Evolutionary conservation across 2,888 invertebrate species (phyloP).

Genomic region (Caenorhabditis angaria): DNA sequence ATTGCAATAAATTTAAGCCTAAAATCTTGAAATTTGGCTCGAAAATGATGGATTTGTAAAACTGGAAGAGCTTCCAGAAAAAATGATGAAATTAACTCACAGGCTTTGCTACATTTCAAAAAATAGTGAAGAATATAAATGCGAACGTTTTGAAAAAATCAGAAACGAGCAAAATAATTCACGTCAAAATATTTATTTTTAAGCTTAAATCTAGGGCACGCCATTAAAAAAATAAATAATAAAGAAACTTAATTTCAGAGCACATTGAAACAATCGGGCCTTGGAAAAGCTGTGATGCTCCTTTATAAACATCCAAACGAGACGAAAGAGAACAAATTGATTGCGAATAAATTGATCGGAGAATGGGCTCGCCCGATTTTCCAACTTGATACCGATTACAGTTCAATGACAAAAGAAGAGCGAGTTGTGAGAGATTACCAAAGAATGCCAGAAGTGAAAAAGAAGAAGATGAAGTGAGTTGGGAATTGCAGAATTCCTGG

Average conservation of each 20-base stretch:
- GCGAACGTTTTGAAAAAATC: too few relatives aligned
- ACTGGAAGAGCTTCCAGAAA: too few relatives aligned
- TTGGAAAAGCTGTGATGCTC: slow-evolving; percentile 99
- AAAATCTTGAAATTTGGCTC: too few relatives aligned
- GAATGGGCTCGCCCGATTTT: slow-evolving; percentile 95
- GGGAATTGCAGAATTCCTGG: background rate
- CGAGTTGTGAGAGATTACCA: slow-evolving; percentile 89
- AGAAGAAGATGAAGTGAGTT: slow-evolving; percentile 57
- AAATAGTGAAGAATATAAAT: too few relatives aligned
- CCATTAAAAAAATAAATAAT: background rate
- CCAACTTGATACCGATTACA: slow-evolving; percentile 90
- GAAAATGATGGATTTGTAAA: too few relatives aligned
- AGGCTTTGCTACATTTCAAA: too few relatives aligned
- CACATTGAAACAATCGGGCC: slow-evolving; percentile 91
- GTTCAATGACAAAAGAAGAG: slow-evolving; percentile 88
- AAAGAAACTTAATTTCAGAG: slow-evolving; percentile 75
- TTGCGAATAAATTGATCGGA: slow-evolving; percentile 68
- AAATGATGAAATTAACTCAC: too few relatives aligned
- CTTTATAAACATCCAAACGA: slow-evolving; percentile 98
- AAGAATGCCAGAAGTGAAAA: slow-evolving; percentile 79
- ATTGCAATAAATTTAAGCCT: too few relatives aligned
- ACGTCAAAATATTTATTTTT: too few relatives aligned
- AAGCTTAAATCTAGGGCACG: too few relatives aligned
- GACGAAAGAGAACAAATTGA: slow-evolving; percentile 78
- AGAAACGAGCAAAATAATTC: too few relatives aligned